phyloP scores from a whole-genome alignment of 2,888 invertebrate species.

The Cyrtodaria siliqua region DNA sequence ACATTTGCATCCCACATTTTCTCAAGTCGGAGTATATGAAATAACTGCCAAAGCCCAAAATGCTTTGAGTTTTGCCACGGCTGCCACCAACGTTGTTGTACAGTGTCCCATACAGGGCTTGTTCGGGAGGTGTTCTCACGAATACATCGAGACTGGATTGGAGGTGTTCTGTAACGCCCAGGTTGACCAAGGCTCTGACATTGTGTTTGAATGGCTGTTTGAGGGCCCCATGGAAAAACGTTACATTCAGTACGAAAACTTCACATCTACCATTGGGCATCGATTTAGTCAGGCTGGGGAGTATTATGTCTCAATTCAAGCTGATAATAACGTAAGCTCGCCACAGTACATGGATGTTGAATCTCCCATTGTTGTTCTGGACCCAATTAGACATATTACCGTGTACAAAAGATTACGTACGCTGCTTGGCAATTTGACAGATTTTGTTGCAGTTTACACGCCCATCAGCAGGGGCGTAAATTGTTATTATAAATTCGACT shows the following conservation, averaged over 20 bases:
- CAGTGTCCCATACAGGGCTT: constrained; percentile 68
- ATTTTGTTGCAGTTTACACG: constrained; percentile 19
- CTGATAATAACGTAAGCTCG: constrained; percentile 50
- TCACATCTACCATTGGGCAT: constrained; percentile 32
- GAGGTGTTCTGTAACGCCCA: constrained; percentile 68
- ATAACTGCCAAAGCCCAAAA: constrained; percentile 65
- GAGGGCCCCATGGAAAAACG: constrained; percentile 26
- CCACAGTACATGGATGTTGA: constrained; percentile 30
- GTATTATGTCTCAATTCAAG: constrained; percentile 48
- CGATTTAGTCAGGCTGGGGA: constrained; percentile 38
- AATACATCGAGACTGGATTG: constrained; percentile 53
- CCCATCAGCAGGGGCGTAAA: no score
- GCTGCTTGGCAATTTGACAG: constrained; percentile 38
- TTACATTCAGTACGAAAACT: constrained; percentile 31
- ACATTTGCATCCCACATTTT: constrained; percentile 60
- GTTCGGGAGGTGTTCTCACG: constrained; percentile 53
- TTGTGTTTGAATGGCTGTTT: constrained; percentile 74
- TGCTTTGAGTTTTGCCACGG: constrained; percentile 55
- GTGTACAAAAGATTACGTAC: constrained; percentile 32
- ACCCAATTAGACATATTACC: constrained; percentile 39
- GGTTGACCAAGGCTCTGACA: constrained; percentile 72
- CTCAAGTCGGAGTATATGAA: constrained; percentile 62
- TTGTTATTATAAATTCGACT: constrained; percentile 30
- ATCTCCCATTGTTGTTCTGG: constrained; percentile 37
- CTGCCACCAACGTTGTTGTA: constrained; percentile 54